phyloP scores from a whole-genome alignment of 2,797 vertebrate species.

The Lutjanus campechanus region DNA sequence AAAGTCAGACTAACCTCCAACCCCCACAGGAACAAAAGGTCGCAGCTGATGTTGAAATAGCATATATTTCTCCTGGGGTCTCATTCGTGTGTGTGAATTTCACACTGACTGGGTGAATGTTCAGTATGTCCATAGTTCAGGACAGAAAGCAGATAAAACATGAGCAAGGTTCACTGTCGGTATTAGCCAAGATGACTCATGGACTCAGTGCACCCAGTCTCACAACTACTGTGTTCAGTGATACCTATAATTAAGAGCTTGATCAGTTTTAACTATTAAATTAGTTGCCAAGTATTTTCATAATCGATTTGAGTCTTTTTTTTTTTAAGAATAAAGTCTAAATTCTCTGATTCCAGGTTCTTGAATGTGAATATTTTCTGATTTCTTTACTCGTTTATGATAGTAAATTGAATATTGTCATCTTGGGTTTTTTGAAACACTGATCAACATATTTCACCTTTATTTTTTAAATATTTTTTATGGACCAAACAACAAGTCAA shows the following conservation, averaged over 20 bases:
- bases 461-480: too few relatives aligned
- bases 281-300: too few relatives aligned
- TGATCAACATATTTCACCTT: too few relatives aligned
- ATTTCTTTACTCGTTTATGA: too few relatives aligned
- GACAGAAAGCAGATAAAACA: constrained; percentile 31
- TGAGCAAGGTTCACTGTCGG: constrained; percentile 42
- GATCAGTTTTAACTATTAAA: too few relatives aligned
- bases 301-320: too few relatives aligned
- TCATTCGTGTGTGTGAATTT: constrained; percentile 9
- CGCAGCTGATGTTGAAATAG: constrained; percentile 38
- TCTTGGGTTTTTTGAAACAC: too few relatives aligned
- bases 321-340: too few relatives aligned
- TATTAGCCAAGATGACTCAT: constrained; percentile 18
- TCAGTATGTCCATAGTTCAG: constrained; percentile 47
- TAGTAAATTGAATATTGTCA: too few relatives aligned
- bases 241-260: background rate
- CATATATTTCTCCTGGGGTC: background rate
- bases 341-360: too few relatives aligned
- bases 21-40: constrained; percentile 46
- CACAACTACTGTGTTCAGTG: background rate
- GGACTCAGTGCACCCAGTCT: background rate
- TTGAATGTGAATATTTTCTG: too few relatives aligned
- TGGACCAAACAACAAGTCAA: too few relatives aligned
- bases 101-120: constrained; percentile 18
- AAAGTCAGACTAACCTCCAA: background rate